Percentiles rank a stretch among this genome's conserved stretches.
Conservation (phyloP, 2,113 vertebrate genomes). For the Trematomus loennbergii region DNA sequence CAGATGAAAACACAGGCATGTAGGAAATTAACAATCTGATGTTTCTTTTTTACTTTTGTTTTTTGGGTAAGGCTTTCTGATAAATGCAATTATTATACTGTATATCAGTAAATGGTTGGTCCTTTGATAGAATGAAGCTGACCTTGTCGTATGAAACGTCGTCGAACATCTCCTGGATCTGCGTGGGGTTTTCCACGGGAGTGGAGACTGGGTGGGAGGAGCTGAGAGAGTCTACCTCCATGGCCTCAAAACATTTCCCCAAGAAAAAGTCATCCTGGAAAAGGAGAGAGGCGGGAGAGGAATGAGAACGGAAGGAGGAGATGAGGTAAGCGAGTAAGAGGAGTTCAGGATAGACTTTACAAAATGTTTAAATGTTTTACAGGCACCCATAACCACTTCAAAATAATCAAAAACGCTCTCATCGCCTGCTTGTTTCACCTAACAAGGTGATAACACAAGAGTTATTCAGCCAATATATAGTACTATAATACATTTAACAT, state of each 20-base stretch:
- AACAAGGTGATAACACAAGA: background rate
- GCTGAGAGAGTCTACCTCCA: constrained; percentile 91
- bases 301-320: background rate
- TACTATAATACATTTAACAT: background rate
- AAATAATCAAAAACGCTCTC: too few species aligned
- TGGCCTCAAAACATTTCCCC: constrained; percentile 89
- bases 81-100: too few species aligned
- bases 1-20: background rate
- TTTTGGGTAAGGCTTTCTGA: too few species aligned
- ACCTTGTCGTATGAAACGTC: constrained; percentile 94
- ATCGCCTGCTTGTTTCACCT: too few species aligned
- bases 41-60: background rate
- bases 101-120: too few species aligned
- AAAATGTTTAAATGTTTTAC: background rate
- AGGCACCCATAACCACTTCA: too few species aligned
- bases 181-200: constrained; percentile 88
- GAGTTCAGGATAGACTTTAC: background rate
- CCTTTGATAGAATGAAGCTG: background rate
- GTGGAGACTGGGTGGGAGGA: constrained; percentile 93
- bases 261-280: constrained; percentile 89
- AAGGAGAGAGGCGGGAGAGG: background rate
- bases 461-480: background rate
- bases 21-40: background rate
- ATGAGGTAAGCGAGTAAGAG: background rate
- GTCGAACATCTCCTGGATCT: constrained; percentile 95